Conservation (phyloP, 2,888 invertebrate genomes). For the Serrognathus titanus region DNA sequence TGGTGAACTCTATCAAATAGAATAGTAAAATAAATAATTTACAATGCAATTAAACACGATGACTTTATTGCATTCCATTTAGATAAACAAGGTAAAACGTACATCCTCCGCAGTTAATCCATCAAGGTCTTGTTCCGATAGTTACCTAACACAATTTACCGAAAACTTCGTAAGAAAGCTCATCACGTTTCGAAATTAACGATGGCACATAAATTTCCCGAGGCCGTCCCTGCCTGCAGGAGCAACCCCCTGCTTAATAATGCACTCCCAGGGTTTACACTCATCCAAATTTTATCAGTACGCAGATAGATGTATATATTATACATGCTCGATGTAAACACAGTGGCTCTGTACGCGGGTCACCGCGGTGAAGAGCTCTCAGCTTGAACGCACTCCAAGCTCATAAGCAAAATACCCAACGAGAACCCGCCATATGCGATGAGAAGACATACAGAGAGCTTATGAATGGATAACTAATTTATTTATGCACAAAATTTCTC, state of each 20-base stretch:
- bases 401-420: slow-evolving; percentile 34
- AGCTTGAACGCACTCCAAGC: slow-evolving; percentile 35
- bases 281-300: slow-evolving; percentile 45
- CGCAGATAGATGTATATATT: slow-evolving; percentile 47
- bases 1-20: too few relatives aligned
- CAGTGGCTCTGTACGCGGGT: slow-evolving; percentile 32
- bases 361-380: slow-evolving; percentile 32
- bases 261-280: slow-evolving; percentile 41
- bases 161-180: slow-evolving; percentile 23
- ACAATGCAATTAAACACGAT: too few relatives aligned
- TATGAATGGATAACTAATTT: slow-evolving; percentile 19
- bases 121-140: background rate
- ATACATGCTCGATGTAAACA: slow-evolving; percentile 44
- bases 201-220: slow-evolving; percentile 36
- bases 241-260: slow-evolving; percentile 38
- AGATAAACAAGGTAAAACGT: background rate
- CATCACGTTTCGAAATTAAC: slow-evolving; percentile 39
- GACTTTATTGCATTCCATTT: too few relatives aligned
- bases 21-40: too few relatives aligned
- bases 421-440: background rate
- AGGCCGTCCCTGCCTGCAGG: slow-evolving; percentile 28
- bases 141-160: background rate
- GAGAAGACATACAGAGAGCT: slow-evolving; percentile 11
- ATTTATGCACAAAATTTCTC: background rate
- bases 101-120: background rate